Conservation (phyloP, 1,140 invertebrate genomes). For the Uloborus diversus region DNA sequence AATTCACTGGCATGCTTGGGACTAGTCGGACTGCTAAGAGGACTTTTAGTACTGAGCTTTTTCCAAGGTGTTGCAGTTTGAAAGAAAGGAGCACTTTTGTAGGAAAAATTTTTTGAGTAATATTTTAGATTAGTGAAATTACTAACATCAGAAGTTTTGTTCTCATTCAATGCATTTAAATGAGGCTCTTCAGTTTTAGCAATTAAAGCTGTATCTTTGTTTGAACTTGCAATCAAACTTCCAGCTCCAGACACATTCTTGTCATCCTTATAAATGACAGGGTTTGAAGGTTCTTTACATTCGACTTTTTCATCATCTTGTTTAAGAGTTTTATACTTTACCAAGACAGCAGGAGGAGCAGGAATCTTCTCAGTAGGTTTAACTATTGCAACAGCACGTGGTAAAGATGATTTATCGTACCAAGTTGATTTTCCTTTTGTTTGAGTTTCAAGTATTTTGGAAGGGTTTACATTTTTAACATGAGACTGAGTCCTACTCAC, state of each 20-base stretch:
- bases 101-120: neutral
- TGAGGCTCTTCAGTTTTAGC: slow-evolving; percentile 22
- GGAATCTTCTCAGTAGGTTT: slow-evolving; percentile 33
- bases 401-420: slow-evolving; percentile 37
- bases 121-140: neutral
- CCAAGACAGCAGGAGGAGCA: neutral
- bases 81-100: slow-evolving; percentile 24
- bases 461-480: neutral
- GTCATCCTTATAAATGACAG: slow-evolving; percentile 1
- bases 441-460: neutral
- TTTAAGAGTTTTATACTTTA: neutral
- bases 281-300: neutral
- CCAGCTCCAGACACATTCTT: slow-evolving; percentile 18
- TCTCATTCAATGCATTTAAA: neutral
- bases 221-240: slow-evolving; percentile 1
- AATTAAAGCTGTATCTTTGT: slow-evolving; percentile 15
- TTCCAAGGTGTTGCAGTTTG: slow-evolving; percentile 34
- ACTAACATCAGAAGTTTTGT: neutral
- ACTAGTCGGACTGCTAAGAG: slow-evolving; percentile 23
- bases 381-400: slow-evolving; percentile 22
- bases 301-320: neutral
- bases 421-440: slow-evolving; percentile 38
- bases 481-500: neutral
- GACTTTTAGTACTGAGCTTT: slow-evolving; percentile 19
- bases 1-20: neutral